Conservation (phyloP, 2,113 vertebrate genomes). For the Plecotus auritus region DNA sequence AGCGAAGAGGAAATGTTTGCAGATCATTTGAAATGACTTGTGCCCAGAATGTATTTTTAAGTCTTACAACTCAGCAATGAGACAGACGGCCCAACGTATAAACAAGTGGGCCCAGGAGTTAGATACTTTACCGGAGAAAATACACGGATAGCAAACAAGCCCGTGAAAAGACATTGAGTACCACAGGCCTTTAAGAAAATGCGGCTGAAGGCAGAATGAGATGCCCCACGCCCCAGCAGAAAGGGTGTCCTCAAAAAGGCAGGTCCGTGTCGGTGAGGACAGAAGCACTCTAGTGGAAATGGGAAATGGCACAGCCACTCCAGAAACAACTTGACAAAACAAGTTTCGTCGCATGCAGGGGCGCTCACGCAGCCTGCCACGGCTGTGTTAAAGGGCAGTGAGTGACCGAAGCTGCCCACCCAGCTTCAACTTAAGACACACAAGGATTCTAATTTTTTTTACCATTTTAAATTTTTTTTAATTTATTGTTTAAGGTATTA, state of each 20-base stretch:
- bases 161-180: neutral
- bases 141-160: neutral
- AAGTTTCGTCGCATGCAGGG: neutral
- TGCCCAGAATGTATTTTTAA: neutral
- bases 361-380: neutral
- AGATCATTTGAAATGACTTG: neutral
- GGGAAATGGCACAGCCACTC: neutral
- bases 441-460: neutral
- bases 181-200: neutral
- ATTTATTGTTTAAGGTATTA: too few species aligned
- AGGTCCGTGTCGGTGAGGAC: neutral
- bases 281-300: neutral
- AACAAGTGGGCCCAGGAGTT: neutral
- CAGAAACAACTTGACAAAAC: neutral
- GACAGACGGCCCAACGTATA: neutral
- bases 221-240: neutral
- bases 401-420: neutral
- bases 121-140: neutral
- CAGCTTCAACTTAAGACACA: neutral
- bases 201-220: neutral
- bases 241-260: neutral
- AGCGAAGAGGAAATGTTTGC: neutral
- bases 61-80: neutral
- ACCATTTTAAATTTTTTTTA: too few species aligned
- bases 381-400: neutral